phyloP scores from a whole-genome alignment of 2,113 vertebrate species.

The Hippocampus comes region DNA sequence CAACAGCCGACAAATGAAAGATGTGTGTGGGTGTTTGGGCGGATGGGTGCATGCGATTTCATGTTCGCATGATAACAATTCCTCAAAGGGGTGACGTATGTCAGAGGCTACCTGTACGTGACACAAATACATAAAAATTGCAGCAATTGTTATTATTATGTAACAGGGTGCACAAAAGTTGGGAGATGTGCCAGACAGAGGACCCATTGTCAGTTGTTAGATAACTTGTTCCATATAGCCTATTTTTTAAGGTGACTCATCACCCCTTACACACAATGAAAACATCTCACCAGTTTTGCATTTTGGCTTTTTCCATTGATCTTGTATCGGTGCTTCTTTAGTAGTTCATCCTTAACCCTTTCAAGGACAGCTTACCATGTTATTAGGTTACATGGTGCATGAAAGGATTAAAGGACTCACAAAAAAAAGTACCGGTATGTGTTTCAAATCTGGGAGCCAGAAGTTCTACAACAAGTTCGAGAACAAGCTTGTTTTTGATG shows the following conservation, averaged over 20 bases:
- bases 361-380: too few species aligned
- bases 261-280: background rate
- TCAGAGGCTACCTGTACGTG: background rate
- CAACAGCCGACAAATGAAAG: background rate
- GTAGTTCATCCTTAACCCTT: too few species aligned
- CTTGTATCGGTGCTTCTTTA: too few species aligned
- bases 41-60: background rate
- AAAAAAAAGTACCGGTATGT: too few species aligned
- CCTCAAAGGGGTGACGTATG: background rate
- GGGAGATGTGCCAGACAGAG: background rate
- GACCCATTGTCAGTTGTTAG: background rate
- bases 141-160: background rate
- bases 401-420: too few species aligned
- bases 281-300: background rate
- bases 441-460: too few species aligned
- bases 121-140: background rate
- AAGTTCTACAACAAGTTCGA: too few species aligned
- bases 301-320: background rate
- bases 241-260: background rate
- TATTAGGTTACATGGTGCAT: too few species aligned
- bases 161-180: background rate
- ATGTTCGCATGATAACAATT: background rate
- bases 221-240: background rate
- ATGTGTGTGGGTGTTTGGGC: background rate
- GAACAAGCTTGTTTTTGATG: too few species aligned